Percentiles rank a stretch among this genome's conserved stretches.
phyloP scores from a whole-genome alignment of 2,888 invertebrate genomes.

The Dryadula phaetusa region DNA sequence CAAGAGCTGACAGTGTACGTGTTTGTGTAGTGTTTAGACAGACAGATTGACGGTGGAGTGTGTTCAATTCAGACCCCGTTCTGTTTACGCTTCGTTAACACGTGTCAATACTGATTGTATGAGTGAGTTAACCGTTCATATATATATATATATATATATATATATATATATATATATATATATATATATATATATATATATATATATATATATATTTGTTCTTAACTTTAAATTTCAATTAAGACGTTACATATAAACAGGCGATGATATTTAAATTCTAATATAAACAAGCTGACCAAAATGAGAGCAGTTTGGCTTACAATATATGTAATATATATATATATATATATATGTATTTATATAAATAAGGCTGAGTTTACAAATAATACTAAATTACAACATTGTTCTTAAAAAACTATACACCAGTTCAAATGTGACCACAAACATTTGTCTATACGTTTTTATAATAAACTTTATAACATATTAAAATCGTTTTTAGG shows the following conservation, averaged over 20 bases:
- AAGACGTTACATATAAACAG: slow-evolving; percentile 62
- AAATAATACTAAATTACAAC: slow-evolving; percentile 21
- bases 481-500: slow-evolving; percentile 25
- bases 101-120: slow-evolving; percentile 42
- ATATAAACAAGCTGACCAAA: slow-evolving; percentile 71
- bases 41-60: slow-evolving; percentile 5
- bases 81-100: slow-evolving; percentile 33
- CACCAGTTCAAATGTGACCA: slow-evolving; percentile 13
- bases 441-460: slow-evolving; percentile 18
- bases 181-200: slow-evolving; percentile 16
- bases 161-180: background rate
- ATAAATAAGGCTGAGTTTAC: slow-evolving; percentile 45
- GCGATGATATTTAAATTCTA: slow-evolving; percentile 60
- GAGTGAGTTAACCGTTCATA: slow-evolving; percentile 16
- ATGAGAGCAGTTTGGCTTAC: slow-evolving; percentile 59
- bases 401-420: slow-evolving; percentile 5
- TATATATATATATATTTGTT: slow-evolving; percentile 21
- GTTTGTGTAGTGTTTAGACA: slow-evolving; percentile 20
- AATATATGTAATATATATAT: slow-evolving; percentile 42
- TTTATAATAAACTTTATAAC: slow-evolving; percentile 11
- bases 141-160: slow-evolving; percentile 1
- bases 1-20: slow-evolving; percentile 24
- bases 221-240: slow-evolving; percentile 32
- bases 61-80: slow-evolving; percentile 33
- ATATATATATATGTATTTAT: slow-evolving; percentile 38